Base-by-base conservation (phyloP, 1,140 invertebrate genomes). In the Drosophila micromelanica region DNA sequence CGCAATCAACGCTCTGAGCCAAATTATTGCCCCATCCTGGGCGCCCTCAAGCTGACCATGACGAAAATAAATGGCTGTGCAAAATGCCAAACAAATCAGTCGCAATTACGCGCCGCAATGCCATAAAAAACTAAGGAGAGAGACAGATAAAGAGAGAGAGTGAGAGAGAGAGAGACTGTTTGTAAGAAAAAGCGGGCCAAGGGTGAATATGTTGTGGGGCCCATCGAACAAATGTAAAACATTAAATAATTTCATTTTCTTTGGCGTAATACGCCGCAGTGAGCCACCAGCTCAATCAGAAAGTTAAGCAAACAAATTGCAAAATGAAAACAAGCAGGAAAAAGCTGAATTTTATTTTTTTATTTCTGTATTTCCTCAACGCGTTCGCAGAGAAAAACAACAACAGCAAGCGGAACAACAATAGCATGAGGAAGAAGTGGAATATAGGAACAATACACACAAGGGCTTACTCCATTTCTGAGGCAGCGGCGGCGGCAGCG, bases 231-330 rank as follows among this genome's bases (percentile, higher is more conserved):
- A 78, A 70, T 85, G 80, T 80, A 84, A 84, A 76, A 65, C 67
- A 82, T 82, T 82, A 85, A 82, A 82, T 79, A 82, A 87, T 89
- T 82, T 63, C 84, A 76, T 71, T 89, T 62, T 49, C 54, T 17
- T 54, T 54, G 17, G 12, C 54, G 77, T 63, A 77, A 59, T 61
- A 78, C 68, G 78, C 56, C 56, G 82, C 63, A 78, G 56, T 63
- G 79, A 65, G 79, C 62, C 78, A 81, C 43, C 78, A 76, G 81
- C 82, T 81, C 81, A 81, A 86, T 86, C 82, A 86, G 81, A 86
- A 86, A 86, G 82, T 86, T 89, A 73, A 70, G 71, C 75, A 87
- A 87, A 86, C 82, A 86, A 86, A 86, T 87, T 81, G 81, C 71
- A 71, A 71, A 80, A 73, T 76, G 67, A 67, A 73, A 69, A 74